Base-by-base conservation (phyloP, 2,888 invertebrate species). In the Drosophila helvetica region DNA sequence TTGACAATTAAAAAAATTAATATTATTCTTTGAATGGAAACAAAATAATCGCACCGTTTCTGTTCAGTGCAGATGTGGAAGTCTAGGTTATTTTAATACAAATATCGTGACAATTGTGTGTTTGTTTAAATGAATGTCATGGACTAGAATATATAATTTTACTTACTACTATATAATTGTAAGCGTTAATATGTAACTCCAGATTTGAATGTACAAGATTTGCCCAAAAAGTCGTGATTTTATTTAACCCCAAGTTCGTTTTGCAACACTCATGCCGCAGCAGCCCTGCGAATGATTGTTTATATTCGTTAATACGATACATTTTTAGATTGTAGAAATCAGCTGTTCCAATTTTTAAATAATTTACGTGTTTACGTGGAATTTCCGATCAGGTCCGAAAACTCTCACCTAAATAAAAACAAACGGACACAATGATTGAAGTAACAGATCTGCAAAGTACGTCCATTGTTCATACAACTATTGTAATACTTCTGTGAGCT, bases 371-470 rank as follows among this genome's bases (percentile, higher is more conserved):
- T 86, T 86, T 86, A 86, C 86, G 86, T 86, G 86, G 86, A 79
- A 68, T 59, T 69, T 52, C 17, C 51, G 15, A 18, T 33, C 50
- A 15, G 18, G 7, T 17, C 43, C 54, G 64, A 54, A 54, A 73
- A 71, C 30, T 60, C 65, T 48, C 27, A 48, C 47, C 58, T 64
- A 52, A 52, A 52, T 54, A 55, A 62, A 53, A 53, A 55, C 12
- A 27, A 38, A 54, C 19, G 33, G 50, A 50, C 56, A 94, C 92
- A 89, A 97, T 97, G 96, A 96, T 97, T 91, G 96, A 96, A 92
- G 95, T 96, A 89, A 95, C 96, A 75, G 96, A 97, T 89, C 94
- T 95, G 30, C 96, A 97, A 93, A 97, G 96, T 96, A 93, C 94
- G 95, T 94, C 53, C 33, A 38, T 80, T 66, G 73, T 18, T 22